These are phyloP conservation scores for Acyrthosiphon pisum DNA, from an alignment of 1,140 invertebrate genomes.

Conservation along the genomic window DNA sequence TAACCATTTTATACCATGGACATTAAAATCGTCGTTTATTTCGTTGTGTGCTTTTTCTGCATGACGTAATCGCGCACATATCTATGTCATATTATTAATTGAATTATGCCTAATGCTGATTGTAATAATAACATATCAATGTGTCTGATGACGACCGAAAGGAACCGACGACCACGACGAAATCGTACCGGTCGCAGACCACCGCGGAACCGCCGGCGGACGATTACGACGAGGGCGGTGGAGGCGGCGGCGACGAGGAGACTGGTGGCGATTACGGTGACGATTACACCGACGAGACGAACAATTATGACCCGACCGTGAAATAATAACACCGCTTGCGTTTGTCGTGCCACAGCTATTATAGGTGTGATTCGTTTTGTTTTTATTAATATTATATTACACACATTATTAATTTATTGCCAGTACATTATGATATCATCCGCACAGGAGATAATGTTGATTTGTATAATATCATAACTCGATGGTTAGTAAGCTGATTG, in stretches of 20 bases:
- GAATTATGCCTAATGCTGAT: neutral
- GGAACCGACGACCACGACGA: constrained; percentile 48
- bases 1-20: neutral
- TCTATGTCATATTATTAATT: too few relatives aligned
- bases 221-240: constrained; percentile 19
- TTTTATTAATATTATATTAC: neutral
- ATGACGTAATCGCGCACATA: neutral
- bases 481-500: neutral
- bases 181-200: constrained; percentile 44
- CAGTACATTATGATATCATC: neutral
- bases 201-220: constrained; percentile 26
- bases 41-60: neutral
- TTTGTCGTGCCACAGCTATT: neutral
- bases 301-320: neutral
- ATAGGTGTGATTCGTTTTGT: neutral
- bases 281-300: constrained; percentile 20
- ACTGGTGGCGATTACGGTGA: constrained; percentile 38
- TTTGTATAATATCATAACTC: neutral
- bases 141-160: neutral
- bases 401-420: neutral
- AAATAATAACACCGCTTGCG: constrained; percentile 14
- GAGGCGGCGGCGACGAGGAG: constrained; percentile 27
- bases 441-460: too few relatives aligned
- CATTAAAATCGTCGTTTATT: neutral
- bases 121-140: neutral